phyloP scores from a whole-genome alignment of 2,888 invertebrate genomes.

The Baronia brevicornis region DNA sequence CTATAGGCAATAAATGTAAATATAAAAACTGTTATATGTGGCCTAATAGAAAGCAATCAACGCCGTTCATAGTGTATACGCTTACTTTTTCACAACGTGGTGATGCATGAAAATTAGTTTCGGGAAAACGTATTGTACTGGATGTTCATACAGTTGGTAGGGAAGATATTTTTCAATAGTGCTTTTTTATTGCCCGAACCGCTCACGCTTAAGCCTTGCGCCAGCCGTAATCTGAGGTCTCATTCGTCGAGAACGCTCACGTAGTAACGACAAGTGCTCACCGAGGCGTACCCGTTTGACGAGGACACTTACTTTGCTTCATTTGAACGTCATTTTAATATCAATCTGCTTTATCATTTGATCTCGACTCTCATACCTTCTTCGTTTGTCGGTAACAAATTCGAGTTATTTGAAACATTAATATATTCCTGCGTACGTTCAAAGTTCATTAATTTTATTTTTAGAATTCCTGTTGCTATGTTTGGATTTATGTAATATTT shows the following conservation, averaged over 20 bases:
- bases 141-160: no score
- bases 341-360: slow-evolving; percentile 22
- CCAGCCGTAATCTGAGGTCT: slow-evolving; percentile 29
- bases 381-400: slow-evolving; percentile 10
- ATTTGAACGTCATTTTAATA: slow-evolving; percentile 29
- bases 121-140: no score
- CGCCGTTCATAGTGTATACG: no score
- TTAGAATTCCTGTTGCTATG: no score
- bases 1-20: no score
- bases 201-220: slow-evolving; percentile 17
- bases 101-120: no score
- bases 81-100: no score
- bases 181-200: no score
- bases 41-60: no score
- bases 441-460: no score
- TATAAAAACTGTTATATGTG: no score
- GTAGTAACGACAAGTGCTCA: slow-evolving; percentile 38
- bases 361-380: slow-evolving; percentile 10
- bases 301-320: slow-evolving; percentile 45
- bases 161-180: no score
- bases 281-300: slow-evolving; percentile 41
- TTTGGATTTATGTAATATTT: slow-evolving; percentile 2
- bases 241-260: slow-evolving; percentile 32
- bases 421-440: slow-evolving; percentile 9
- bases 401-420: slow-evolving; percentile 8